Evolutionary conservation across 2,113 vertebrate species (phyloP).

Genomic region (Cebidichthys violaceus): DNA sequence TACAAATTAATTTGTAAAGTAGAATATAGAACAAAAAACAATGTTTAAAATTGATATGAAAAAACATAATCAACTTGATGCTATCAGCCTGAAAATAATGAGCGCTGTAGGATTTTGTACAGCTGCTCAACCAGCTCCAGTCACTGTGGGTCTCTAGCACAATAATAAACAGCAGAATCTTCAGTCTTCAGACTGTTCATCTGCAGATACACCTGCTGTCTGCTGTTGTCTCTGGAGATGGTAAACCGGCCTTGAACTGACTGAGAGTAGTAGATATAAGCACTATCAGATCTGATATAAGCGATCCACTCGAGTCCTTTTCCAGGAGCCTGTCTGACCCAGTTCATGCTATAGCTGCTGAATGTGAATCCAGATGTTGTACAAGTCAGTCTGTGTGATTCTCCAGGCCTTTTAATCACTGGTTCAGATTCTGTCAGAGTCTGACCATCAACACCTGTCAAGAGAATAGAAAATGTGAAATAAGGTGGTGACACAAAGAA

Average conservation of each 20-base stretch:
- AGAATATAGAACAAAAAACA: no score
- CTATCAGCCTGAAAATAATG: not conserved
- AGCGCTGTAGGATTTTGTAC: slow-evolving; percentile 3
- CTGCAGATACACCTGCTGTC: slow-evolving; percentile 17
- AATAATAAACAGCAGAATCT: slow-evolving; percentile 47
- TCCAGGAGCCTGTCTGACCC: slow-evolving; percentile 69
- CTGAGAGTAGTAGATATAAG: slow-evolving; percentile 26
- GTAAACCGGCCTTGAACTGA: slow-evolving; percentile 37
- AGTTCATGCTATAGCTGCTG: not conserved
- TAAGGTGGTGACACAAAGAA: no score
- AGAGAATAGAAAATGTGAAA: not conserved
- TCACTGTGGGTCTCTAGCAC: slow-evolving; percentile 21
- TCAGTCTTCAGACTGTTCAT: slow-evolving; percentile 26
- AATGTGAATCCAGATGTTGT: no score
- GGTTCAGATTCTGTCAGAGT: not conserved
- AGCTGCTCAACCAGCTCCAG: not conserved
- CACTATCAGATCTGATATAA: no score
- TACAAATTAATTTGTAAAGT: no score
- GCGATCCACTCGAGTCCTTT: slow-evolving; percentile 54
- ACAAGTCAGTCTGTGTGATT: no score
- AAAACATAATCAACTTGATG: no score
- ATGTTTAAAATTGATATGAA: no score
- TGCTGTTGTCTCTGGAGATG: slow-evolving; percentile 38
- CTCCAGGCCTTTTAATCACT: not conserved
- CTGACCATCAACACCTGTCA: no score